These are phyloP conservation scores for Otis tarda DNA, from an alignment of 2,113 vertebrate genomes.

Conservation along the genomic window DNA sequence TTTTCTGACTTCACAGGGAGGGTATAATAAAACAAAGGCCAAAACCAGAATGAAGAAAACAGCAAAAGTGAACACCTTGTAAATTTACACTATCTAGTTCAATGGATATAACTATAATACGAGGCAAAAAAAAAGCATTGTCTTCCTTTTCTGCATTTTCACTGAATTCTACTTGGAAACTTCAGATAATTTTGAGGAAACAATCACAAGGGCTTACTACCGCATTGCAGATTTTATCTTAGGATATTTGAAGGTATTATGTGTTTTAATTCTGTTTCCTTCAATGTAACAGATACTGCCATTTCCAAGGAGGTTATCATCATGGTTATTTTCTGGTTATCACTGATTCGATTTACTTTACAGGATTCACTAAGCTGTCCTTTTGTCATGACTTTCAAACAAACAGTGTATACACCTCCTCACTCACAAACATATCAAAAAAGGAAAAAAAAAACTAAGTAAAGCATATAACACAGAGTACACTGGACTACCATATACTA, in stretches of 20 bases:
- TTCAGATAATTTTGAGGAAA: not conserved
- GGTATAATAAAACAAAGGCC: not conserved
- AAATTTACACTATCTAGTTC: not conserved
- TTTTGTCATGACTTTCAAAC: not conserved
- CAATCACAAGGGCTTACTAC: not conserved
- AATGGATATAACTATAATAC: not conserved
- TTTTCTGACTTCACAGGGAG: not conserved
- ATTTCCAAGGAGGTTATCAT: constrained; percentile 52
- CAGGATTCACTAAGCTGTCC: not conserved
- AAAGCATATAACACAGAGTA: not conserved
- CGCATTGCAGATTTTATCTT: not conserved
- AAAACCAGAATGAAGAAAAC: not conserved
- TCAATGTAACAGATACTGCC: not conserved
- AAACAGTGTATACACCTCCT: not conserved
- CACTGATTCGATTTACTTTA: not conserved
- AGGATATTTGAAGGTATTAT: not conserved
- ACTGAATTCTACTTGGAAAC: not conserved
- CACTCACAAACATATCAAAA: not conserved
- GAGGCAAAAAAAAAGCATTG: not conserved
- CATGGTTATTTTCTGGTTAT: constrained; percentile 42
- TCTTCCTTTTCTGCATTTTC: not conserved
- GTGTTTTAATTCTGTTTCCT: constrained; percentile 18
- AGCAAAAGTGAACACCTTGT: not conserved
- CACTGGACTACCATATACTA: not conserved
- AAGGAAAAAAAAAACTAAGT: not conserved